Evolutionary conservation across 2,888 invertebrate genomes (phyloP), one percentile per base, ranked within the genome.

Genomic region (Pasiphila rectangulata): DNA sequence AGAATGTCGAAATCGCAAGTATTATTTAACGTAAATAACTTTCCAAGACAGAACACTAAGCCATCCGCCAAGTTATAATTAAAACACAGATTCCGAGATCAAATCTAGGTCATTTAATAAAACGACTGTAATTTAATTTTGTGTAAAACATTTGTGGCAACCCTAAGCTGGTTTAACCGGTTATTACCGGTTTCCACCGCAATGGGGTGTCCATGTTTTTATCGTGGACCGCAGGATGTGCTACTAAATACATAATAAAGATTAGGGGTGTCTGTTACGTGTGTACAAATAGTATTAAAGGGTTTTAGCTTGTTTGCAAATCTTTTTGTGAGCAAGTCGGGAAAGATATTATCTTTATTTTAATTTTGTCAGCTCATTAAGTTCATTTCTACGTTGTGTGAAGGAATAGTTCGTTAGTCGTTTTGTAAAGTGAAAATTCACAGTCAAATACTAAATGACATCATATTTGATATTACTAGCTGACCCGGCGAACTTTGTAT

Each of bases 181-280:
- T 73, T 74, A 73, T 70, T 65, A 69, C 74, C 69, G 66, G 71
- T 65, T 72, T 57, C 50, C 52, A 64, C 75, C 73, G 66, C 69
- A 65, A 65, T 61, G 54, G 60, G 61, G 61, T 60, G 65, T 50
- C 67, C 64, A 65, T 63, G 59, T 65, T 70, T 69, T 69, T 70
- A 70, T 63, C 62, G 50, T 38, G 27, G 36, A 30, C 23, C 44
- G 46, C 43, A 56, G 57, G 63, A 61, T 64, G 62, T 51, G 52
- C 57, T 52, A 41, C 46, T 54, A 48, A 56, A 53, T 54, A 51
- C 56, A 55, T 52, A 51, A 58, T 60, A 62, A 57, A 59, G 58
- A 57, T 56, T 59, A 58, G 54, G 42, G n/a, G 53, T 48, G 44
- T 34, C 25, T 15, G 35, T 43, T 44, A 25, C 32, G 15, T 32